A percentile compares a stretch with the other conserved stretches of the same genome.
Conservation (phyloP, 2,113 vertebrate species). For the Osmerus eperlanus region DNA sequence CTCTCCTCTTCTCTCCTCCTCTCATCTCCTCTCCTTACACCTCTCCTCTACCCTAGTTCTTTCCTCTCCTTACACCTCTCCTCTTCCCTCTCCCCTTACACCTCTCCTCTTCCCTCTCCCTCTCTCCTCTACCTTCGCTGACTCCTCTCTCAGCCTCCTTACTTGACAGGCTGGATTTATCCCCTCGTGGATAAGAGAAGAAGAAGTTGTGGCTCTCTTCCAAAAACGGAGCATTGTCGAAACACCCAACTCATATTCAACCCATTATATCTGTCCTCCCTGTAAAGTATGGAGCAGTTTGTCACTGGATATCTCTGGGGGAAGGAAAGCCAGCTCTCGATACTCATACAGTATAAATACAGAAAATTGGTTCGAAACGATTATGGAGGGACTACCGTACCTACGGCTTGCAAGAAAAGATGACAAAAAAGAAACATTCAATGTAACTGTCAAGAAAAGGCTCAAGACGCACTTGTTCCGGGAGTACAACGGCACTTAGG, state of each 20-base stretch:
- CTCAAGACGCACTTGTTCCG: too few relatives aligned
- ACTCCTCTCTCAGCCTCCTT: conserved; percentile 21
- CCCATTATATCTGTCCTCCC: conserved; percentile 29
- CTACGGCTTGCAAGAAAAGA: too few relatives aligned
- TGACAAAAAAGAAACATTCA: too few relatives aligned
- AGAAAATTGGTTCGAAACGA: conserved; percentile 7
- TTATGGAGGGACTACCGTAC: too few relatives aligned
- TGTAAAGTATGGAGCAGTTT: conserved; percentile 28
- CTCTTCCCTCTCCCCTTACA: not conserved
- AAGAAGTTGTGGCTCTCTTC: conserved; percentile 38
- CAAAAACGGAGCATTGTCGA: conserved; percentile 44
- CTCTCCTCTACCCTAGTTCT: not conserved
- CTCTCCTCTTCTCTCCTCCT: not conserved
- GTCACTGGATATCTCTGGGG: conserved; percentile 34
- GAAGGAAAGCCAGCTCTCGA: conserved; percentile 8
- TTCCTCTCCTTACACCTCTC: conserved; percentile 10
- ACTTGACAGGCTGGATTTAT: conserved; percentile 48
- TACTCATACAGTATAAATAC: conserved; percentile 18
- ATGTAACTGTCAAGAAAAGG: too few relatives aligned
- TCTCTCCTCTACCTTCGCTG: not conserved
- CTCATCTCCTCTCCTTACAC: too few relatives aligned
- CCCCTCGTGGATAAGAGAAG: conserved; percentile 40
- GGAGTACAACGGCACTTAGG: too few relatives aligned
- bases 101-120: not conserved
- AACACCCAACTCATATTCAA: conserved; percentile 46